A percentile compares a stretch with the other conserved stretches of the same genome.
Evolutionary conservation across 1,140 invertebrate genomes (phyloP).

Genomic region (Phenacoccus solenopsis): DNA sequence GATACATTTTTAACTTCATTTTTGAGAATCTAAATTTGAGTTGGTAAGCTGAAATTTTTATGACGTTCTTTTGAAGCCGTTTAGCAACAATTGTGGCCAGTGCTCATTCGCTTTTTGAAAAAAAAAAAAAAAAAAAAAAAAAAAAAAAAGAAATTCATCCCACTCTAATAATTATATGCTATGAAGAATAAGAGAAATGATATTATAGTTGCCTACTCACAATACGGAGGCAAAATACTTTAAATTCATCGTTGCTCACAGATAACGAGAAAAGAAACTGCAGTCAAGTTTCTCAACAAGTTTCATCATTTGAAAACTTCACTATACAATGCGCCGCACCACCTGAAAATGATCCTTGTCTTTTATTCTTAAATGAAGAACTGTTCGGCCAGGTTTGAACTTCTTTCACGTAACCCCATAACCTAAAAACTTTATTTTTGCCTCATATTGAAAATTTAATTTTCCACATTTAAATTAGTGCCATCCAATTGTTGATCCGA

Average conservation of each 20-base stretch:
- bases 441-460: not conserved
- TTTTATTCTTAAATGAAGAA: not conserved
- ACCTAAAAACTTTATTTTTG: no score
- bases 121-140: no score
- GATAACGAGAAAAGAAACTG: not conserved
- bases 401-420: not conserved
- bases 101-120: no score
- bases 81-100: no score
- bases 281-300: not conserved
- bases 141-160: no score
- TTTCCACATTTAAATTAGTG: conserved; percentile 40
- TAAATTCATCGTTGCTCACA: not conserved
- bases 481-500: conserved; percentile 53
- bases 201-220: no score
- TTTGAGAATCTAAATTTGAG: no score
- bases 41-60: no score
- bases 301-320: not conserved
- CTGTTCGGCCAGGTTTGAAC: not conserved
- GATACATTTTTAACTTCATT: no score
- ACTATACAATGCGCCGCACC: not conserved
- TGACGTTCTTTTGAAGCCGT: no score
- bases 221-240: not conserved
- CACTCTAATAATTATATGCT: no score
- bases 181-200: no score
- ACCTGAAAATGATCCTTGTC: not conserved